Evolutionary conservation across 2,113 vertebrate species (phyloP), one percentile per base, ranked within the genome.

Genomic region (Ptychochromis oligacanthus): DNA sequence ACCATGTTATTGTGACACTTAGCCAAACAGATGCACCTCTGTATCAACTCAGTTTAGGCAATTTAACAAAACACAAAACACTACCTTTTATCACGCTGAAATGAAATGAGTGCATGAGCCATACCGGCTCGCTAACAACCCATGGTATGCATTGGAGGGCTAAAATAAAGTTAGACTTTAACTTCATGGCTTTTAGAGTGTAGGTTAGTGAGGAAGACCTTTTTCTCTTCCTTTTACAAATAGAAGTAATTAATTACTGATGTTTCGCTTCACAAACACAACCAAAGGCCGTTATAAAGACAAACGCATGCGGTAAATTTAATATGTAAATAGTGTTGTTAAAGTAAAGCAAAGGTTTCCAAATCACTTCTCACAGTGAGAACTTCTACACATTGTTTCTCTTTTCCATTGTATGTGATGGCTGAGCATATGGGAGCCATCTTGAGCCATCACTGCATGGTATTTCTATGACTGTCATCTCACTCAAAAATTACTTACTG

Each of bases 371-470:
- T 52, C 28, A 28, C 24, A 18, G 20, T 26, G 49, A 31, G 43
- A 72, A 52, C 43, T 52, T 72, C 24, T 70, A 17, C 17, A 28
- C 65, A 5, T 52, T 52, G 67, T 72, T 72, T n/a, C 6, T 52
- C 31, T 20, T 81, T 64, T 59, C 55, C 54, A 54, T 6, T n/a
- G 43, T 24, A 31, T 36, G 36, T 79, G 60, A 31, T n/a, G 9
- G 43, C 52, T 28, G 6, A 54, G 36, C 40, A 15, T 40, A 46
- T 46, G 80, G 75, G 83, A 83, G 90, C 91, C 91, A 92, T 93
- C 81, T 93, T 93, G 90, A 81, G 82, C 54, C 56, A n/a, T 91
- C 77, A 15, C 70, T 79, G 76, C 87, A 85, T 84, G 79, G 88
- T 86, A 79, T 64, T 61, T 70, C 81, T 18, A 36, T 34, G 65